Evolutionary conservation across 2,888 invertebrate genomes (phyloP).

Genomic region (Trimorus sp.): DNA sequence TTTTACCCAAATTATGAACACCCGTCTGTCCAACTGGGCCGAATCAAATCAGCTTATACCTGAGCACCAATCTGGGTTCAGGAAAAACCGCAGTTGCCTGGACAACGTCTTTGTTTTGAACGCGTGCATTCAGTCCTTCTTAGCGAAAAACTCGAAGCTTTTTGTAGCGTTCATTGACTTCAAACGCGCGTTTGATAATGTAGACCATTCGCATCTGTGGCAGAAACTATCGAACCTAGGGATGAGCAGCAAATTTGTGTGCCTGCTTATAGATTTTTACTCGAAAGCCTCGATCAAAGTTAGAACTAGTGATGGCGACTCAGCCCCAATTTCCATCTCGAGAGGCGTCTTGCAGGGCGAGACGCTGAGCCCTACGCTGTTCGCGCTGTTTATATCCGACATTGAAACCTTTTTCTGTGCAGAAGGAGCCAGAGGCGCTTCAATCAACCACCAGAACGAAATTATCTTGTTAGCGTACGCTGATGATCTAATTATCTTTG

Average conservation of each 20-base stretch:
- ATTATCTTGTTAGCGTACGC: too few relatives aligned
- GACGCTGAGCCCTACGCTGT: neutral
- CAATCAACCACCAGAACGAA: neutral
- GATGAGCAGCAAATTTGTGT: neutral
- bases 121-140: neutral
- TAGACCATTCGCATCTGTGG: too few relatives aligned
- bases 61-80: neutral
- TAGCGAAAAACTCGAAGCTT: neutral
- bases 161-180: too few relatives aligned
- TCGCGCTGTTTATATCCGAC: neutral
- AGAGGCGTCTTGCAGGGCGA: neutral
- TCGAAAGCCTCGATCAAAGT: neutral
- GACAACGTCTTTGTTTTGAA: neutral
- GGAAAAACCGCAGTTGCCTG: neutral
- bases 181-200: too few relatives aligned
- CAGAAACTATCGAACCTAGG: too few relatives aligned
- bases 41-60: neutral
- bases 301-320: neutral
- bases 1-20: constrained; percentile 15
- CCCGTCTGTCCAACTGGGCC: neutral
- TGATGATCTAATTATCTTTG: too few relatives aligned
- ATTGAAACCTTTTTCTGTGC: neutral
- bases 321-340: neutral
- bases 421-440: neutral
- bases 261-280: neutral